phyloP scores from a whole-genome alignment of 2,888 invertebrate genomes.

The Phyllotreta cruciferae region DNA sequence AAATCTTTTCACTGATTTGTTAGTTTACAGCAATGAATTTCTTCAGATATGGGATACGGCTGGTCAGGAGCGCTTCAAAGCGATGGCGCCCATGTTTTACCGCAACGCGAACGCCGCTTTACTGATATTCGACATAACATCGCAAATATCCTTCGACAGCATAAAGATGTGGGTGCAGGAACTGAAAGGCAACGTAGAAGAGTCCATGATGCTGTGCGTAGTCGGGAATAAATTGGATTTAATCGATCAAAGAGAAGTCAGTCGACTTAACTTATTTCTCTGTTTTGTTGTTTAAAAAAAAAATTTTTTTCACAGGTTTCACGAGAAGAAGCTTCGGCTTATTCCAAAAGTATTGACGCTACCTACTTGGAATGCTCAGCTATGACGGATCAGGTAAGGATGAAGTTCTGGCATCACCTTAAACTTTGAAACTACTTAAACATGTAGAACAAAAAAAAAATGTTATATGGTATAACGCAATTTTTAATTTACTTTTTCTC shows the following conservation, averaged over 20 bases:
- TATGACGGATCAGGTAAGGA: constrained; percentile 70
- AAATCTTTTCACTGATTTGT: not conserved
- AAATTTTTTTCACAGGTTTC: constrained; percentile 55
- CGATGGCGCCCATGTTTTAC: constrained; percentile 96
- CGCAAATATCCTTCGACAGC: constrained; percentile 74
- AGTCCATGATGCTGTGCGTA: constrained; percentile 78
- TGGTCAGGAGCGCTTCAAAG: constrained; percentile 85
- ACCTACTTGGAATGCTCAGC: constrained; percentile 87
- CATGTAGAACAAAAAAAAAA: no score
- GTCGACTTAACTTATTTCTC: not conserved
- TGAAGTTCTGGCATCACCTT: no score
- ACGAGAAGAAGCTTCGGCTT: constrained; percentile 74
- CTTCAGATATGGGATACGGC: constrained; percentile 87
- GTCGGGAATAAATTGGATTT: constrained; percentile 90
- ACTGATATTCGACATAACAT: constrained; percentile 85
- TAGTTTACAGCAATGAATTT: not conserved
- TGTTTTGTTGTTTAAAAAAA: not conserved
- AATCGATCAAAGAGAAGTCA: constrained; percentile 67
- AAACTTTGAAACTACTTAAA: no score
- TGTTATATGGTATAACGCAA: no score
- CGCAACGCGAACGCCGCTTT: constrained; percentile 90
- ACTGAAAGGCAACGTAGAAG: constrained; percentile 77
- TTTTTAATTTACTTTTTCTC: constrained; percentile 3
- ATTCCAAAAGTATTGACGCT: constrained; percentile 83
- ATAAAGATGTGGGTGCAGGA: constrained; percentile 89